Evolutionary conservation across 2,797 vertebrate species (phyloP).

Genomic region (Heliangelus exortis): DNA sequence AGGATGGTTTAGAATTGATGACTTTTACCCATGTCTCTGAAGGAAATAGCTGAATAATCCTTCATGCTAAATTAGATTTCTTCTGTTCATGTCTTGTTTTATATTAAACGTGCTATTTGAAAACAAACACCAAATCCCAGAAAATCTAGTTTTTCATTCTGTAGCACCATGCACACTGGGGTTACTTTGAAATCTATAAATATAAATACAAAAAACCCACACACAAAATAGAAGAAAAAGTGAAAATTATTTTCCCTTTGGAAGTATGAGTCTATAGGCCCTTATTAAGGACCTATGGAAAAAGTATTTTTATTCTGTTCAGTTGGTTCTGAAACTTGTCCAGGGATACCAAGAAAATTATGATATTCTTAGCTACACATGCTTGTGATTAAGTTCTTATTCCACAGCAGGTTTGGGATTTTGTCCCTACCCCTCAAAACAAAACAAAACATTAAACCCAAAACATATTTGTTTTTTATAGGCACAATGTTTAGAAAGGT

Average conservation of each 20-base stretch:
- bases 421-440: accelerated
- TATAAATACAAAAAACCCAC: not conserved
- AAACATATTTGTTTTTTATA: not conserved
- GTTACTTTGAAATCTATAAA: not conserved
- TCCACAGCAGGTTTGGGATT: not conserved
- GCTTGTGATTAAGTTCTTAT: not conserved
- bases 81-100: not conserved
- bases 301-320: not conserved
- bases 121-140: not conserved
- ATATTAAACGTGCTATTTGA: not conserved
- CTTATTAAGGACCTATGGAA: not conserved
- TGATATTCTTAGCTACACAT: not conserved
- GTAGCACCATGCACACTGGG: not conserved
- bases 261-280: not conserved
- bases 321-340: not conserved
- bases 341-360: not conserved
- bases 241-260: not conserved
- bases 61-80: not conserved
- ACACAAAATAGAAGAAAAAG: not conserved
- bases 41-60: not conserved
- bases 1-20: not conserved
- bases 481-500: not conserved
- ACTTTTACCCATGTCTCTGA: not conserved
- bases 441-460: not conserved
- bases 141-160: not conserved